Evolutionary conservation across 2,113 vertebrate genomes (phyloP).

Genomic region (Saccopteryx bilineata): DNA sequence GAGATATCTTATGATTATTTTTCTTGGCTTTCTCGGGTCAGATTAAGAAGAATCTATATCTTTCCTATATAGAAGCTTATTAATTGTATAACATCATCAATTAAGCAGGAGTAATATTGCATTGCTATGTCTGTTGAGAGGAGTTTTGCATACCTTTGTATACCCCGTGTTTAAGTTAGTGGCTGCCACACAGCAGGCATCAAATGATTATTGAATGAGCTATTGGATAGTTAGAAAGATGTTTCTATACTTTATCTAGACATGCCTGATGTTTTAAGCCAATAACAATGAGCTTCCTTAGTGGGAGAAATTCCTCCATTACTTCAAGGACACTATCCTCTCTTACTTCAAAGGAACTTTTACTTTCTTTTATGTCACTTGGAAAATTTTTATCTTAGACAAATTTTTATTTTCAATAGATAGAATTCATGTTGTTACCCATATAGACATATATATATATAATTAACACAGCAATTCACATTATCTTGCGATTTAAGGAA

Average conservation of each 20-base stretch:
- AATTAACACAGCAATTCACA: not conserved
- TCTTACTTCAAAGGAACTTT: not conserved
- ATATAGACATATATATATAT: not conserved
- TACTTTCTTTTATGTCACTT: not conserved
- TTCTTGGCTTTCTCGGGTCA: not conserved
- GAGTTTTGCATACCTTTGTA: not conserved
- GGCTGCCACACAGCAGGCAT: not conserved
- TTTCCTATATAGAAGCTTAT: not conserved
- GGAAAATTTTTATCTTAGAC: not conserved
- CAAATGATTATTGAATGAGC: conserved; percentile 14
- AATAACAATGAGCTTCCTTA: not conserved
- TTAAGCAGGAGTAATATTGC: not conserved
- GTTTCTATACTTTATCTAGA: not conserved
- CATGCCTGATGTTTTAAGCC: not conserved
- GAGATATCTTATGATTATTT: conserved; percentile 42
- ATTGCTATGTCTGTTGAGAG: not conserved
- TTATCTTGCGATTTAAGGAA: not conserved
- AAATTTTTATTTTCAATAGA: conserved; percentile 36
- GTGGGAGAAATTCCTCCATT: not conserved
- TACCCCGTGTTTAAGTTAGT: not conserved
- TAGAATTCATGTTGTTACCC: not conserved
- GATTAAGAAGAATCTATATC: not conserved
- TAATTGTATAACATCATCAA: not conserved
- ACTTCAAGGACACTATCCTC: not conserved
- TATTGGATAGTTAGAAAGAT: not conserved